Evolutionary conservation across 2,113 vertebrate genomes (phyloP).

Genomic region (Pipa parva): DNA sequence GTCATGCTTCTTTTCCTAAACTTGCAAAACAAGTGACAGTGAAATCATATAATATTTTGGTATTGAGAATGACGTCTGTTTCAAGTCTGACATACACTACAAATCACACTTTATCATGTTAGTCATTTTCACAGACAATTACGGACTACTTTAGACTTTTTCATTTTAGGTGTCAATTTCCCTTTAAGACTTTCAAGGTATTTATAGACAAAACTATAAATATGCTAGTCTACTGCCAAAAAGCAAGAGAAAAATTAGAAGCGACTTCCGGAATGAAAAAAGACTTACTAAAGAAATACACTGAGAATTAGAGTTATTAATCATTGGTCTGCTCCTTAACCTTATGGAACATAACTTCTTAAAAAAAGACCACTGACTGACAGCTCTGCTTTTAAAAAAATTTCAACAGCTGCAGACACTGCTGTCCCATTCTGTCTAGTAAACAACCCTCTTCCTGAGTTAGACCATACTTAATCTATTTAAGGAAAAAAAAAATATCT

Average conservation of each 20-base stretch:
- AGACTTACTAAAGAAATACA: neutral
- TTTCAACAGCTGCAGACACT: neutral
- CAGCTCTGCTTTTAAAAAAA: neutral
- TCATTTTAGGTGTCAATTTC: too few relatives aligned
- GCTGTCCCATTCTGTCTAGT: neutral
- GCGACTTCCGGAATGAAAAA: neutral
- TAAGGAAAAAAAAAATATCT: too few relatives aligned
- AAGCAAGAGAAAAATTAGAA: neutral
- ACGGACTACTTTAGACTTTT: too few relatives aligned
- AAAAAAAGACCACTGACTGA: neutral
- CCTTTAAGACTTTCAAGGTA: too few relatives aligned
- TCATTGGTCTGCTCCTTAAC: neutral
- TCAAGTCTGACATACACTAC: too few relatives aligned
- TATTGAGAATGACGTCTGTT: too few relatives aligned
- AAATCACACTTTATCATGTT: too few relatives aligned
- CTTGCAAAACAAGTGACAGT: too few relatives aligned
- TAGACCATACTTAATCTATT: neutral
- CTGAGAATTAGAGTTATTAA: neutral
- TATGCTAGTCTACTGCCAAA: neutral
- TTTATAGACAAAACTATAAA: too few relatives aligned
- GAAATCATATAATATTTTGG: too few relatives aligned
- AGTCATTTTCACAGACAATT: too few relatives aligned
- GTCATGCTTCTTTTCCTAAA: too few relatives aligned
- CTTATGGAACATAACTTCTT: neutral
- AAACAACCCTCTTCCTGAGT: neutral